Conservation (phyloP, 2,113 vertebrate genomes). For the Psammodynastes pulverulentus region DNA sequence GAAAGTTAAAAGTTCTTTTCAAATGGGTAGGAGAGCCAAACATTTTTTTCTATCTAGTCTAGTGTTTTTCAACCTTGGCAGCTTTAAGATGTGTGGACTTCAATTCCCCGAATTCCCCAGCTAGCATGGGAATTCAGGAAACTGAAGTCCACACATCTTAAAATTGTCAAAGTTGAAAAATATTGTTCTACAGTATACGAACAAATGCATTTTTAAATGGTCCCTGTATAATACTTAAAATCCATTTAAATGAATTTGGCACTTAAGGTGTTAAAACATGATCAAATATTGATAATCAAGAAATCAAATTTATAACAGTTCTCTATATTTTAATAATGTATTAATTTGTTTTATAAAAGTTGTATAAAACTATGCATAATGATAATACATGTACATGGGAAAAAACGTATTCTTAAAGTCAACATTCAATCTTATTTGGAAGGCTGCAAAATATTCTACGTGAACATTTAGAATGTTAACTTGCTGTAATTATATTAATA, state of each 20-base stretch:
- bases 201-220: slow-evolving; percentile 2
- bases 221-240: slow-evolving; percentile 10
- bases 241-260: slow-evolving; percentile 29
- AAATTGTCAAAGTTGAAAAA: neutral
- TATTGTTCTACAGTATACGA: neutral
- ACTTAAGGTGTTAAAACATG: neutral
- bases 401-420: neutral
- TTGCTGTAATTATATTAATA: neutral
- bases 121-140: neutral
- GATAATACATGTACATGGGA: neutral
- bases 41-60: neutral
- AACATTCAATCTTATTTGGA: neutral
- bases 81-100: neutral
- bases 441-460: neutral
- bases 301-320: slow-evolving; percentile 29
- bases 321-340: neutral
- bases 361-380: neutral
- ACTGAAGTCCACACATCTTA: neutral
- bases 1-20: slow-evolving; percentile 12
- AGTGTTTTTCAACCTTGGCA: neutral
- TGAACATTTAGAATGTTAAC: neutral
- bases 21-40: neutral
- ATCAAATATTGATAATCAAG: neutral
- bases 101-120: neutral
- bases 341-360: neutral